Evolutionary conservation across 2,888 invertebrate genomes (phyloP).

Genomic region (Limnephilus rhombicus): DNA sequence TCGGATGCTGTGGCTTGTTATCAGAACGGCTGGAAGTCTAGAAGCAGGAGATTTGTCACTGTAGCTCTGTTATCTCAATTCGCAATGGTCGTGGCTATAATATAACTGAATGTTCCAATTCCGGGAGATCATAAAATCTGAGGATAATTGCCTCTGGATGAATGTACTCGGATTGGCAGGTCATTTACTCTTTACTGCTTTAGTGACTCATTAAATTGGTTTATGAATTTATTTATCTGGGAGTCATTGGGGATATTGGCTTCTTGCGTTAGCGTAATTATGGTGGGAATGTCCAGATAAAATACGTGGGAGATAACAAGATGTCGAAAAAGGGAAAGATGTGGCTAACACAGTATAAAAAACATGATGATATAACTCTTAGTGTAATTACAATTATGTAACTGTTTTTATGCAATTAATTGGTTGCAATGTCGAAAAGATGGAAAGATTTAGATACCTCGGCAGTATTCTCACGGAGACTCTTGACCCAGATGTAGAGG

Average conservation of each 20-base stretch:
- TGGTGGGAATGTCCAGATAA: not conserved
- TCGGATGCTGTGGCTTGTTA: constrained; percentile 11
- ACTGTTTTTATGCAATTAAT: no score
- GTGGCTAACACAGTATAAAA: no score
- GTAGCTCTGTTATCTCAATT: not conserved
- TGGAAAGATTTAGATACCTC: no score
- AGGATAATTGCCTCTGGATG: constrained; percentile 18
- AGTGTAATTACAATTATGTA: no score
- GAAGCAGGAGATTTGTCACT: not conserved
- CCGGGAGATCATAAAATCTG: constrained; percentile 4
- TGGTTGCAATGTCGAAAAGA: no score
- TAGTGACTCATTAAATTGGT: constrained; percentile 13
- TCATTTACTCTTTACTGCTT: constrained; percentile 5
- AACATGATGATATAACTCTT: no score
- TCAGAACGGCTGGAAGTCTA: constrained; percentile 8
- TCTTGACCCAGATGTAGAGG: no score
- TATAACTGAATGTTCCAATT: not conserved
- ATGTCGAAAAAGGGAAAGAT: not conserved
- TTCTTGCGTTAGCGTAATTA: not conserved
- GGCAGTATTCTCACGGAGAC: no score
- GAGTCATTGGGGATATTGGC: not conserved
- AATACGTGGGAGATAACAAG: not conserved
- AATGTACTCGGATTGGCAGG: constrained; percentile 1
- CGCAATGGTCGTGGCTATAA: not conserved
- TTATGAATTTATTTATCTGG: not conserved